Percentiles rank a stretch among this genome's conserved stretches.
Evolutionary conservation across 2,113 vertebrate species (phyloP).

Genomic region (Potamarius usumacintae): DNA sequence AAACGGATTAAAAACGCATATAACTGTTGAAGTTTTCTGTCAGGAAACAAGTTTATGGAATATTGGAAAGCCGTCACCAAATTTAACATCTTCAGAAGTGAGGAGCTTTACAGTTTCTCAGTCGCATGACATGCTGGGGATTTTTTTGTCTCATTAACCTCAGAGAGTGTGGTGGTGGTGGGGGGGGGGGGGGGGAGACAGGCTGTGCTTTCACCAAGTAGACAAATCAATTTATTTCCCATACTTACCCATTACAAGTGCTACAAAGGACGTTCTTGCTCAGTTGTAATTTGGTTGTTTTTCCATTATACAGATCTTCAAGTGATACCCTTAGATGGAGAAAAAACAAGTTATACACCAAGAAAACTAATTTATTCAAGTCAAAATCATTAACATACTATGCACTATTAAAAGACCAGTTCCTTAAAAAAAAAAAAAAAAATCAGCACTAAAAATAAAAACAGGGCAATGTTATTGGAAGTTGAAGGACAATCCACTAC

Average conservation of each 20-base stretch:
- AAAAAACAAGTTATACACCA: neutral
- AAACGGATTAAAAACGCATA: no score
- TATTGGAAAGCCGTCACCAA: no score
- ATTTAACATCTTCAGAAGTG: no score
- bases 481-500: neutral
- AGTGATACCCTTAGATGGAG: slow-evolving; percentile 83
- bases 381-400: neutral
- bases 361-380: neutral
- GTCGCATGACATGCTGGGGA: no score
- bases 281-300: slow-evolving; percentile 98
- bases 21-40: no score
- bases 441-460: neutral
- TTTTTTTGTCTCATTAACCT: no score
- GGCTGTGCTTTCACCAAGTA: neutral
- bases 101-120: no score
- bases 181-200: no score
- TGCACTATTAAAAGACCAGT: neutral
- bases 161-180: no score
- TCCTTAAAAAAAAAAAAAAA: neutral
- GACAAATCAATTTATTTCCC: neutral
- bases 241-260: slow-evolving; percentile 93
- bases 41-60: no score
- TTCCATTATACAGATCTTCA: slow-evolving; percentile 98
- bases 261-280: slow-evolving; percentile 99
- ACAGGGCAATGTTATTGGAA: neutral